Conservation (phyloP, 1,140 invertebrate species). For the Polypedilum vanderplanki region DNA sequence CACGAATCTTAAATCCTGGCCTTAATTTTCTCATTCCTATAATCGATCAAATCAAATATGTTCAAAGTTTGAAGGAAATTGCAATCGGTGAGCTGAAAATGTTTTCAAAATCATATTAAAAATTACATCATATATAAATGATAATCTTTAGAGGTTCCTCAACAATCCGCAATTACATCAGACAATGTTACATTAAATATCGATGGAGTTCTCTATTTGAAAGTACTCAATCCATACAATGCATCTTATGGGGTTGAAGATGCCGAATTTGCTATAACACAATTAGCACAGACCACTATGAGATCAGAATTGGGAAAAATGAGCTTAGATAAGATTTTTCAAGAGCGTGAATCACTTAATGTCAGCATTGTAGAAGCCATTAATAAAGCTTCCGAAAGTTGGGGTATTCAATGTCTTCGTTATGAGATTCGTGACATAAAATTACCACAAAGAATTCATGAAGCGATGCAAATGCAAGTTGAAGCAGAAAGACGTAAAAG, state of each 20-base stretch:
- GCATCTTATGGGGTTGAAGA: slow-evolving; percentile 99
- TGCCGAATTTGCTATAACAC: slow-evolving; percentile 98
- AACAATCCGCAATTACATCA: slow-evolving; percentile 95
- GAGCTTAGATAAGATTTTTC: slow-evolving; percentile 93
- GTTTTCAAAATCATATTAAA: not conserved
- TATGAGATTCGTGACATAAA: slow-evolving; percentile 77
- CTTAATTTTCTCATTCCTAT: slow-evolving; percentile 90
- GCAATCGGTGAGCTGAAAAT: slow-evolving; percentile 64
- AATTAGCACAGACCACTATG: slow-evolving; percentile 99
- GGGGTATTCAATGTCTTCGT: slow-evolving; percentile 94
- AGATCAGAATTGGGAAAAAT: slow-evolving; percentile 97
- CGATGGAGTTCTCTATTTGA: slow-evolving; percentile 94
- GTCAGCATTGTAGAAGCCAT: slow-evolving; percentile 94
- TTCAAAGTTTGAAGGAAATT: slow-evolving; percentile 98
- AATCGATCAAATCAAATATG: slow-evolving; percentile 92
- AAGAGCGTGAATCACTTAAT: slow-evolving; percentile 93
- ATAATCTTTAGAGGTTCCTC: slow-evolving; percentile 66
- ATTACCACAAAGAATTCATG: slow-evolving; percentile 85
- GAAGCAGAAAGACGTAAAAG: slow-evolving; percentile 96
- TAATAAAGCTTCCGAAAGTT: slow-evolving; percentile 95
- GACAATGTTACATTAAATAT: slow-evolving; percentile 96
- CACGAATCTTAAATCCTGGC: slow-evolving; percentile 87
- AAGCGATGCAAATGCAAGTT: slow-evolving; percentile 99
- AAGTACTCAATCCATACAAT: slow-evolving; percentile 85
- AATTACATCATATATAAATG: not conserved